phyloP scores from a whole-genome alignment of 2,113 vertebrate species.

The Melanerpes formicivorus region DNA sequence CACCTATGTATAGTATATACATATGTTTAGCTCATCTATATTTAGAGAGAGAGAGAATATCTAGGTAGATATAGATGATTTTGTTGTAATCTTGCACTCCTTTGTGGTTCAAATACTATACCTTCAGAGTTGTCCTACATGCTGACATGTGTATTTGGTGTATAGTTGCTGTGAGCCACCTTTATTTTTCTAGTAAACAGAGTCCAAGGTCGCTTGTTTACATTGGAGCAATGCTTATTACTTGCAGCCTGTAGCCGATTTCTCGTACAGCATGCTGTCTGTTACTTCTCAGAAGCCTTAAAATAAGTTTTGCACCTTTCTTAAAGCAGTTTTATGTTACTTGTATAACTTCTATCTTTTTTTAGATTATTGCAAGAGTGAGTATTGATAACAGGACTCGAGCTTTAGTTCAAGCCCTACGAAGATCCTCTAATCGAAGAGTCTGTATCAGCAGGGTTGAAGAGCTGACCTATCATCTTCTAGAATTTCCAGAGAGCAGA shows the following conservation, averaged over 20 bases:
- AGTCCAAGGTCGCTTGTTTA: not conserved
- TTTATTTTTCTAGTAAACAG: not conserved
- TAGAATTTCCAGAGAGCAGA: slow-evolving; percentile 94
- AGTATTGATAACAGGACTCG: slow-evolving; percentile 96
- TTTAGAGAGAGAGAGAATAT: not conserved
- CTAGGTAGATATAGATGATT: not conserved
- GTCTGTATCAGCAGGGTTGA: slow-evolving; percentile 93
- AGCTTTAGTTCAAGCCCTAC: slow-evolving; percentile 89
- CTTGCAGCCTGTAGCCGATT: not conserved
- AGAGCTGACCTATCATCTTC: slow-evolving; percentile 92
- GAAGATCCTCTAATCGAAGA: slow-evolving; percentile 86
- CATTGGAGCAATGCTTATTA: not conserved
- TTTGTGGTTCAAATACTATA: not conserved
- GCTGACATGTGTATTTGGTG: not conserved
- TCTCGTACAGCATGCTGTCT: not conserved
- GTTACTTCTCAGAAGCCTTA: slow-evolving; percentile 34
- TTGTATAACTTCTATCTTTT: not conserved
- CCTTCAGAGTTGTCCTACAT: not conserved
- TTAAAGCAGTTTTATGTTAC: not conserved
- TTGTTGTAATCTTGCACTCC: not conserved
- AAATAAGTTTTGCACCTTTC: not conserved
- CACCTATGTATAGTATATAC: not conserved
- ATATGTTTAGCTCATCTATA: not conserved
- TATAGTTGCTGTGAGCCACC: not conserved
- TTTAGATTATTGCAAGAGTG: slow-evolving; percentile 94